Evolutionary conservation across 2,888 invertebrate genomes (phyloP).

Genomic region (Protonemura montana): DNA sequence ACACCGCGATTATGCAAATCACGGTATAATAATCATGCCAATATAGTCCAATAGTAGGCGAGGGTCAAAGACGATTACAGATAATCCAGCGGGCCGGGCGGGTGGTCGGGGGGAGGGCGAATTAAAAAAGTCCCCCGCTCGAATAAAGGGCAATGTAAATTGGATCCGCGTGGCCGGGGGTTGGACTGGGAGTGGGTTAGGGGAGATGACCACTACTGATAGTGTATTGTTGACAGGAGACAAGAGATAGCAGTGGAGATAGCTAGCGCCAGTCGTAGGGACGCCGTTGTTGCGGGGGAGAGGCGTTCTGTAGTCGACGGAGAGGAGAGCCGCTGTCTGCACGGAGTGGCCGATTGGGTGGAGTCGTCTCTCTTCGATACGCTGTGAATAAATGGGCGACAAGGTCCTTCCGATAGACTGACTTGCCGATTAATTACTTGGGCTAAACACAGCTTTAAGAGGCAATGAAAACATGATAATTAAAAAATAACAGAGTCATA

Average conservation of each 20-base stretch:
- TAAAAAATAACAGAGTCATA: too few species aligned
- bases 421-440: too few species aligned
- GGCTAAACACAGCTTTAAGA: too few species aligned
- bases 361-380: too few species aligned
- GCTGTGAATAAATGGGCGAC: too few species aligned
- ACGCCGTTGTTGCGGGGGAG: too few species aligned
- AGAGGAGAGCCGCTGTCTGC: too few species aligned
- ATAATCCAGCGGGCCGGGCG: background rate
- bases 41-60: background rate
- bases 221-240: constrained; percentile 39
- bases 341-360: too few species aligned
- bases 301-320: too few species aligned
- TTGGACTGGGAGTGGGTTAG: background rate
- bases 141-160: background rate
- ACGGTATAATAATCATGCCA: background rate
- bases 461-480: too few species aligned
- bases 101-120: background rate
- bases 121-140: background rate
- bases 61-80: background rate
- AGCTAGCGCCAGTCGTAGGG: background rate
- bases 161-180: background rate
- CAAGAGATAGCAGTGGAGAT: background rate
- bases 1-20: background rate
- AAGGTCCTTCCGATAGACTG: too few species aligned
- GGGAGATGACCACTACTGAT: constrained; percentile 40